A percentile compares a stretch with the other conserved stretches of the same genome.
Conservation (phyloP, 2,113 vertebrate species). For the Embiotoca jacksoni region DNA sequence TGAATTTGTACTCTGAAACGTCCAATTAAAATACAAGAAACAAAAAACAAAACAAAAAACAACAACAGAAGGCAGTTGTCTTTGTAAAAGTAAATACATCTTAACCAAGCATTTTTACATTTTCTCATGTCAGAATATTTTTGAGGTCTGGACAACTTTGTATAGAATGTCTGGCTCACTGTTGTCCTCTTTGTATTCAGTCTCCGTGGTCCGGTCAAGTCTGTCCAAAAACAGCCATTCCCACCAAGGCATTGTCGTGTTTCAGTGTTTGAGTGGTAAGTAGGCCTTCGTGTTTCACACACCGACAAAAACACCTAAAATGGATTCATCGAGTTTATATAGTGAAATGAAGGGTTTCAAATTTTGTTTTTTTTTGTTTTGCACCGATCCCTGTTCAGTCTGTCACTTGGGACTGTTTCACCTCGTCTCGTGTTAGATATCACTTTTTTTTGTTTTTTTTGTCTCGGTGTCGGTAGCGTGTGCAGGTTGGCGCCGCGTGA, state of each 20-base stretch:
- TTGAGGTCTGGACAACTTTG: constrained; percentile 63
- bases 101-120: constrained; percentile 58
- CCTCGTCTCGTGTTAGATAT: constrained; percentile 83
- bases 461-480: constrained; percentile 66
- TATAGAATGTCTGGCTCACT: constrained; percentile 68
- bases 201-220: constrained; percentile 74
- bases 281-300: constrained; percentile 54
- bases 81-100: constrained; percentile 65
- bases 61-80: constrained; percentile 40
- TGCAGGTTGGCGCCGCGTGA: constrained; percentile 63
- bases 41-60: neutral
- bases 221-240: constrained; percentile 68
- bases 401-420: constrained; percentile 82
- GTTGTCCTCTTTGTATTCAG: constrained; percentile 68
- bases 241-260: constrained; percentile 64
- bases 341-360: constrained; percentile 72
- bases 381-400: constrained; percentile 86
- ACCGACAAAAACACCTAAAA: constrained; percentile 46
- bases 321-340: constrained; percentile 47
- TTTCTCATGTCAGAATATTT: constrained; percentile 65
- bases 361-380: constrained; percentile 90
- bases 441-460: constrained; percentile 27
- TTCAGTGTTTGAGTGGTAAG: constrained; percentile 59
- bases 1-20: constrained; percentile 69
- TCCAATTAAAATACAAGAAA: constrained; percentile 47